These are phyloP conservation scores for Poecilus cupreus DNA, from an alignment of 2,888 invertebrate genomes.

Conservation along the genomic window DNA sequence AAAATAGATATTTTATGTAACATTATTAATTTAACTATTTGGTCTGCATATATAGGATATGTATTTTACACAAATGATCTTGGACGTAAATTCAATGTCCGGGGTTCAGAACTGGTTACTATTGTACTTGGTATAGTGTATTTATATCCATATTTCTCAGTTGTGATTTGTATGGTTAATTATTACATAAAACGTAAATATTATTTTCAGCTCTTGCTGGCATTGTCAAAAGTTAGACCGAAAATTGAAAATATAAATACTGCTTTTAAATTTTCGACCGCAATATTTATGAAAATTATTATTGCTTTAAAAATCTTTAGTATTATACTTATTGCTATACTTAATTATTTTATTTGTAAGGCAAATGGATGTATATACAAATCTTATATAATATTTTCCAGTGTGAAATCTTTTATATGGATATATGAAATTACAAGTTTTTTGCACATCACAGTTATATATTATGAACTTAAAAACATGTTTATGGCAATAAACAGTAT, in stretches of 20 bases:
- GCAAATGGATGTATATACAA: background rate
- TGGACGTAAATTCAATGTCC: background rate
- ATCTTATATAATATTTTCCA: background rate
- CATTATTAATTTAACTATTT: background rate
- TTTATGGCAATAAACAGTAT: no score
- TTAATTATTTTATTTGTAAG: background rate
- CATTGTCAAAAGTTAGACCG: background rate
- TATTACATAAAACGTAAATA: background rate
- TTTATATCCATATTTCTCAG: background rate
- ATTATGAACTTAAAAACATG: no score
- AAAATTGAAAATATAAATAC: background rate
- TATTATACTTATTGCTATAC: background rate
- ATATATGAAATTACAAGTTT: background rate
- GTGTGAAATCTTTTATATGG: background rate
- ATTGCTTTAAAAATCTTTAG: background rate
- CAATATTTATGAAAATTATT: no score
- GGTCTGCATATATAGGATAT: no score
- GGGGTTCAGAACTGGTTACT: background rate
- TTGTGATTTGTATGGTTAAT: background rate
- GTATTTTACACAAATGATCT: background rate
- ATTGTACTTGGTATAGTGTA: background rate
- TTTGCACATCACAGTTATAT: no score
- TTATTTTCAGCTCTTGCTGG: background rate
- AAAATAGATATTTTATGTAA: background rate
- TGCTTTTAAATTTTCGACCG: background rate